Base-by-base conservation (phyloP, 1,140 invertebrate species). In the Archivesica marissinica region DNA sequence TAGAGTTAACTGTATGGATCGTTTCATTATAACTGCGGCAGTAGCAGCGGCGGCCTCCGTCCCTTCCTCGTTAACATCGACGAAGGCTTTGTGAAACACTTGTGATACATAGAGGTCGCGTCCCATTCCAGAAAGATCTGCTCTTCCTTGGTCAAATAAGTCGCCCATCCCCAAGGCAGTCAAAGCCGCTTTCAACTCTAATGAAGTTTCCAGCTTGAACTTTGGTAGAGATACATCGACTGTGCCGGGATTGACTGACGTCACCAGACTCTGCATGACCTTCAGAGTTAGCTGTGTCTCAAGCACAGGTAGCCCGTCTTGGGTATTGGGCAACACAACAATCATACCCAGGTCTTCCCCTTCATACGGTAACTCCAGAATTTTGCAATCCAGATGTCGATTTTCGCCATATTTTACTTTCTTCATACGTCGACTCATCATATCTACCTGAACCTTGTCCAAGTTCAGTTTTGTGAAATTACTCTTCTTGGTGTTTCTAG, bases 361-460 rank as follows among this genome's bases (percentile, higher is more conserved):
- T 90, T 96, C 95, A 89, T 97, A 97, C 0, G 97, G 96, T 2
- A 97, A 89, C 1, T 95, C 96, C 41, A 97, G 88, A 35, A 97
- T 96, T 88, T 96, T 95, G 64, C 97, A 96, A 86, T 96, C 95
- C 20, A 97, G 95, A 17, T 93, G 92, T 86, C 95, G 96, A 79
- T 96, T 96, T 85, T 97, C 96, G 61, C 94, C 95, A 50, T 95
- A 95, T 17, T 94, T 95, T 6, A 78, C 41, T 0, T 95, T 94
- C 25, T 92, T 52, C 25, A 84, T 70, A 15, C 35, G 7, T 15
- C 4, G 33, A 0, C 7, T 44, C 0, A 96, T 95, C 35, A 94
- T 91, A 28, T 96, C 54, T 28, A 89, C 88, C 23, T 84, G 66
- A 11, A 83, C 25, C 7, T 23, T 70, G 2, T 85, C 54, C 0